Evolutionary conservation across 37 sponge, comb jelly and placozoan species (phyloP).

Genomic region (Spongia lamella): DNA sequence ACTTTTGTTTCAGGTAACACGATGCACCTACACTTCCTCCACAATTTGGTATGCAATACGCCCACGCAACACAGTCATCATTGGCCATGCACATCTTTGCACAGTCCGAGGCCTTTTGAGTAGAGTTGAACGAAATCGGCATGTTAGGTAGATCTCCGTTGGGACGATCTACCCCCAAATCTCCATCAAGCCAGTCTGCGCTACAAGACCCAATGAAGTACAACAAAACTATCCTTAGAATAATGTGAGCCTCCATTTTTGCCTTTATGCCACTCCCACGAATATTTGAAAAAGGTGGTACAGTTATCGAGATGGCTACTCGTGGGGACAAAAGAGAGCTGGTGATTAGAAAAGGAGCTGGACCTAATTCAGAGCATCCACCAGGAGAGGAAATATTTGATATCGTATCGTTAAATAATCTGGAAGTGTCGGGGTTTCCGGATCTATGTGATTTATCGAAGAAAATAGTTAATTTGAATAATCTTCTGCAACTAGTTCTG

Average conservation of each 20-base stretch:
- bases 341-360: too few relatives aligned
- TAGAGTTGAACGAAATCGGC: conserved; percentile 21
- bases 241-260: too few relatives aligned
- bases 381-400: too few relatives aligned
- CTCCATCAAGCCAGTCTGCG: conserved; percentile 59
- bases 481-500: conserved; percentile 56
- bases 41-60: conserved; percentile 43
- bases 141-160: conserved; percentile 51
- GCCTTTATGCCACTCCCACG: too few relatives aligned
- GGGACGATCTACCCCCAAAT: conserved; percentile 64
- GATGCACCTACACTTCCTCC: background rate
- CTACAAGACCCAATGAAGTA: background rate
- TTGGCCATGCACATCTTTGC: conserved; percentile 38
- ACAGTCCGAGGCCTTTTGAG: conserved; percentile 29
- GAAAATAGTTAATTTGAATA: conserved; percentile 36
- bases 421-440: conserved; percentile 63
- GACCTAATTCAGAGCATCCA: too few relatives aligned
- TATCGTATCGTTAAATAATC: conserved; percentile 41
- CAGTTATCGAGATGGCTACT: too few relatives aligned
- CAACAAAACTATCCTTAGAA: background rate
- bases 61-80: conserved; percentile 60
- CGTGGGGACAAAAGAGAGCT: too few relatives aligned
- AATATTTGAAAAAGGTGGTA: too few relatives aligned
- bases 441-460: conserved; percentile 17
- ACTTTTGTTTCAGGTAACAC: conserved; percentile 55